Evolutionary conservation across 2,113 vertebrate genomes (phyloP).

Genomic region (Sprattus sprattus): DNA sequence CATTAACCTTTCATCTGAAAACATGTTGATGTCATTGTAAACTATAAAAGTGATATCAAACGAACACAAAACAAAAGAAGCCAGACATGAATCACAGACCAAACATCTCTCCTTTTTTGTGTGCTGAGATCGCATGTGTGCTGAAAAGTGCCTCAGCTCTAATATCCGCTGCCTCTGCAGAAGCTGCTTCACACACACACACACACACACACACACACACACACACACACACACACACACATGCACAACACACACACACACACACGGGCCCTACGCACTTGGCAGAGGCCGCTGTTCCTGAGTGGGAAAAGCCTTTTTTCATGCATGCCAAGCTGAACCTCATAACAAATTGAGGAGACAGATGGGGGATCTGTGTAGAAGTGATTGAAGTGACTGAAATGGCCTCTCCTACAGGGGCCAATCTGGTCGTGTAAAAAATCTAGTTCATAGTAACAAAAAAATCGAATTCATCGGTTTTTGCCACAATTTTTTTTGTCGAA

Average conservation of each 20-base stretch:
- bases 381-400: not conserved
- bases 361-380: not conserved
- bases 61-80: not conserved
- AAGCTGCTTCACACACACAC: not conserved
- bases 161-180: not conserved
- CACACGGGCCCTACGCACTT: not conserved
- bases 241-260: too few species aligned
- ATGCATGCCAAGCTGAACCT: not conserved
- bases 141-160: not conserved
- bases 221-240: too few species aligned
- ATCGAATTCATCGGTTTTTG: not conserved
- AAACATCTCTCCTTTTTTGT: not conserved
- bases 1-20: not conserved
- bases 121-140: not conserved
- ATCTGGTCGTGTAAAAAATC: not conserved
- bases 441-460: not conserved
- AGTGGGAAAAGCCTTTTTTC: not conserved
- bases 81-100: not conserved
- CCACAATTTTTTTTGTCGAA: not conserved
- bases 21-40: not conserved
- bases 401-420: not conserved
- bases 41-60: not conserved
- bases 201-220: too few species aligned
- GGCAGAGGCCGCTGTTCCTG: not conserved
- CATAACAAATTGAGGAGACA: not conserved